Percentiles rank a stretch among this genome's conserved stretches.
These are phyloP conservation scores for Marasmarcha lunaedactyla DNA, from an alignment of 2,888 invertebrate genomes.

Conservation along the genomic window DNA sequence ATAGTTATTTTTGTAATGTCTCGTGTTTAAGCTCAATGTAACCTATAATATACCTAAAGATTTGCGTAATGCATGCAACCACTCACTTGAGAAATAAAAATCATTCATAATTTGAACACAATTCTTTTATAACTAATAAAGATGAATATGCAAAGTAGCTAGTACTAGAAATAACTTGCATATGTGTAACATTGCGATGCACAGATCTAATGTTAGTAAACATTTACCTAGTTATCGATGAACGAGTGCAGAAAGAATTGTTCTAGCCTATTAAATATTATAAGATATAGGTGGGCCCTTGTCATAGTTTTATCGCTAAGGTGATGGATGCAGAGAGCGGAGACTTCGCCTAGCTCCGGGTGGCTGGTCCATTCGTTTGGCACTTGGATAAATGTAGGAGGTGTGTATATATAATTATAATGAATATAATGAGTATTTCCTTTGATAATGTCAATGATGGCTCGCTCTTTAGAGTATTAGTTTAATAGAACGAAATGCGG, in stretches of 20 bases:
- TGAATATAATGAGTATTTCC: too few species aligned
- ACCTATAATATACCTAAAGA: too few species aligned
- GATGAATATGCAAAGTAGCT: too few species aligned
- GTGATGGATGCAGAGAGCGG: conserved; percentile 2
- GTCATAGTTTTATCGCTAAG: conserved; percentile 9
- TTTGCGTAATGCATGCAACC: background rate
- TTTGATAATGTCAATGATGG: too few species aligned
- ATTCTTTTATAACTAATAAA: too few species aligned
- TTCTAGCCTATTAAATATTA: conserved; percentile 6
- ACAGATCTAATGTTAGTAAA: too few species aligned
- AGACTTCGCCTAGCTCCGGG: background rate
- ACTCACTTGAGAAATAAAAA: background rate
- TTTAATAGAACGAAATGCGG: background rate
- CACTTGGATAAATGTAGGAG: background rate
- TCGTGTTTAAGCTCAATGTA: background rate
- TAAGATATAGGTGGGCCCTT: conserved; percentile 9
- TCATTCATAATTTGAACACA: background rate
- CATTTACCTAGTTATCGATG: background rate
- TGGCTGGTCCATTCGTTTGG: background rate
- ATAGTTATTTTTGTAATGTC: background rate
- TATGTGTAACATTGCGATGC: too few species aligned
- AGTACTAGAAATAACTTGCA: too few species aligned
- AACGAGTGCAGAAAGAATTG: background rate
- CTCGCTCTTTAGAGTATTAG: background rate
- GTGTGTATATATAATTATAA: too few species aligned